Conservation (phyloP, 2,113 vertebrate genomes). For the Spilogale gracilis region DNA sequence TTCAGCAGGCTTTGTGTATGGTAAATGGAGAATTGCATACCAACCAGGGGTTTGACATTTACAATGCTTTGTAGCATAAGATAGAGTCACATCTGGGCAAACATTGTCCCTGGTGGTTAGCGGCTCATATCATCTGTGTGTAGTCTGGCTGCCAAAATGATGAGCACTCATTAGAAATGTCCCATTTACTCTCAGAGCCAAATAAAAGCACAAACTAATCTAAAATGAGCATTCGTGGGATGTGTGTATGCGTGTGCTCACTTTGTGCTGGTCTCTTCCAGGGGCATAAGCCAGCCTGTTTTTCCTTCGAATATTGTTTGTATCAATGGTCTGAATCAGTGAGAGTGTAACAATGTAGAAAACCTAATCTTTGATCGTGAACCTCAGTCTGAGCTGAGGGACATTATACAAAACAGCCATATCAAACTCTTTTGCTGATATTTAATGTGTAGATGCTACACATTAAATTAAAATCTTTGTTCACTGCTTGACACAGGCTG, state of each 20-base stretch:
- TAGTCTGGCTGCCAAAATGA: conserved; percentile 69
- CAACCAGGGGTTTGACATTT: conserved; percentile 76
- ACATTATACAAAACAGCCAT: neutral
- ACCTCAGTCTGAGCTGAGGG: neutral
- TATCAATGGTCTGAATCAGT: conserved; percentile 67
- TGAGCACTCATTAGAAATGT: conserved; percentile 71
- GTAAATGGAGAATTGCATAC: conserved; percentile 62
- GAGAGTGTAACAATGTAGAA: conserved; percentile 55
- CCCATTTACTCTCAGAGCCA: conserved; percentile 65
- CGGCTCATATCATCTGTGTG: conserved; percentile 71
- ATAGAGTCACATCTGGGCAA: conserved; percentile 76
- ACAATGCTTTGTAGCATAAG: conserved; percentile 68
- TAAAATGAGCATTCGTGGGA: conserved; percentile 68
- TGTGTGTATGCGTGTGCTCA: conserved; percentile 54
- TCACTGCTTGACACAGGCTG: neutral
- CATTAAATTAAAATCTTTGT: neutral
- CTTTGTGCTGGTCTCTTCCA: conserved; percentile 65
- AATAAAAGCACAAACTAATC: conserved; percentile 75
- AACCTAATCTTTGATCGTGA: conserved; percentile 48
- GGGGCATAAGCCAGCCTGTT: conserved; percentile 15
- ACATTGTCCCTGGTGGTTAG: conserved; percentile 77
- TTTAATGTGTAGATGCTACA: neutral
- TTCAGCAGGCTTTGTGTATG: conserved; percentile 76
- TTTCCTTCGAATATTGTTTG: conserved; percentile 66
- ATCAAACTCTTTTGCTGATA: conserved; percentile 12